Conservation (phyloP, 2,888 invertebrate species). For the Drosophila robusta region DNA sequence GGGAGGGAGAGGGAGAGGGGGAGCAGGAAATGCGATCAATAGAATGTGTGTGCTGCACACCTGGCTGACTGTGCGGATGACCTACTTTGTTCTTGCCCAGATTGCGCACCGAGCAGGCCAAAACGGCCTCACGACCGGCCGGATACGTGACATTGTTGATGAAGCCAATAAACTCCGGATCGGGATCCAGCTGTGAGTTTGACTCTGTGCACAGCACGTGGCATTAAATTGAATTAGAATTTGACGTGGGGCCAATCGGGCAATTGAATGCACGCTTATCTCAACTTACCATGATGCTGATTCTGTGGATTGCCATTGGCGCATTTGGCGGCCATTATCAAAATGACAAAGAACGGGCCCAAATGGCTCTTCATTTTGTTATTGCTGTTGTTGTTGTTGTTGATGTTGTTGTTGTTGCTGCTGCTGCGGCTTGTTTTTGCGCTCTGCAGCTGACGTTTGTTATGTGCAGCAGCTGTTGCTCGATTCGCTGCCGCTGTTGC, state of each 20-base stretch:
- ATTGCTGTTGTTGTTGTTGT: slow-evolving; percentile 7
- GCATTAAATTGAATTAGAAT: slow-evolving; percentile 61
- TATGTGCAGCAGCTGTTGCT: slow-evolving; percentile 59
- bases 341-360: slow-evolving; percentile 74
- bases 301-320: slow-evolving; percentile 80
- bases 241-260: slow-evolving; percentile 31
- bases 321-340: slow-evolving; percentile 81
- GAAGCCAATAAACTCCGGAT: slow-evolving; percentile 85
- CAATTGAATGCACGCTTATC: slow-evolving; percentile 29
- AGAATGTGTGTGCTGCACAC: background rate
- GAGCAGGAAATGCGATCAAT: slow-evolving; percentile 1
- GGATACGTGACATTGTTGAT: slow-evolving; percentile 85
- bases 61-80: background rate
- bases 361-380: slow-evolving; percentile 75
- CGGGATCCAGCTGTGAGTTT: slow-evolving; percentile 84
- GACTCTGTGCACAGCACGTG: slow-evolving; percentile 68
- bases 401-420: slow-evolving; percentile 14
- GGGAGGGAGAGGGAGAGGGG: slow-evolving; percentile 15
- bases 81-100: slow-evolving; percentile 85
- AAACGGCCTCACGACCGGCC: slow-evolving; percentile 84
- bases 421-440: slow-evolving; percentile 42
- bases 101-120: slow-evolving; percentile 84
- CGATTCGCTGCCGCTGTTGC: slow-evolving; percentile 22
- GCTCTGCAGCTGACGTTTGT: slow-evolving; percentile 56
- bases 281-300: slow-evolving; percentile 82